These are phyloP conservation scores for Furcula furcula DNA, from an alignment of 2,888 invertebrate genomes.

Conservation along the genomic window DNA sequence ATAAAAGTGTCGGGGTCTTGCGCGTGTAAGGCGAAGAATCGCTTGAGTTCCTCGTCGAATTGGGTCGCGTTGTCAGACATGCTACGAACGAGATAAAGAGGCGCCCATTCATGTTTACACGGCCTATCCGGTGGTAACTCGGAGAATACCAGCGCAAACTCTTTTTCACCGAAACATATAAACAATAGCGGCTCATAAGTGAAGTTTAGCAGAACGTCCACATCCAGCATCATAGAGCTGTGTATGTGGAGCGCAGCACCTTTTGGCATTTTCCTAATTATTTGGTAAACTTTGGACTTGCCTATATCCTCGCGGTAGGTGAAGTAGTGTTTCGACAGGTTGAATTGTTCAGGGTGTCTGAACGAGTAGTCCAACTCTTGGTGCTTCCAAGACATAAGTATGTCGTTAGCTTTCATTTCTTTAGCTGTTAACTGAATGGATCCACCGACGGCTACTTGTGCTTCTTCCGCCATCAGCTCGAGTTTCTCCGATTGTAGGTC, in stretches of 20 bases:
- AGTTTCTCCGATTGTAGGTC: constrained; percentile 40
- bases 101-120: constrained; percentile 71
- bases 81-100: constrained; percentile 70
- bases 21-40: constrained; percentile 77
- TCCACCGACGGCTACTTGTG: constrained; percentile 70
- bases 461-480: constrained; percentile 61
- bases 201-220: constrained; percentile 81
- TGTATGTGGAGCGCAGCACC: constrained; percentile 88
- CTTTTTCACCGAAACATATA: constrained; percentile 59
- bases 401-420: constrained; percentile 77
- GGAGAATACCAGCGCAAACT: constrained; percentile 62
- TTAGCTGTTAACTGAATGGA: constrained; percentile 61
- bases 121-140: constrained; percentile 45
- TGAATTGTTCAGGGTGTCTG: constrained; percentile 74
- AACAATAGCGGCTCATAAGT: constrained; percentile 84
- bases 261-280: constrained; percentile 87
- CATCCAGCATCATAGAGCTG: constrained; percentile 83
- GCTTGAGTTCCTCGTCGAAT: constrained; percentile 78
- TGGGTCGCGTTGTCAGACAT: constrained; percentile 53
- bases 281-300: constrained; percentile 84
- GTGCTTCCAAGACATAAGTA: constrained; percentile 81
- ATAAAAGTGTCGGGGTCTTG: constrained; percentile 51
- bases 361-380: constrained; percentile 76
- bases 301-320: constrained; percentile 80
- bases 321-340: constrained; percentile 85